Base-by-base conservation (phyloP, 2,113 vertebrate genomes). In the Pholis gunnellus region DNA sequence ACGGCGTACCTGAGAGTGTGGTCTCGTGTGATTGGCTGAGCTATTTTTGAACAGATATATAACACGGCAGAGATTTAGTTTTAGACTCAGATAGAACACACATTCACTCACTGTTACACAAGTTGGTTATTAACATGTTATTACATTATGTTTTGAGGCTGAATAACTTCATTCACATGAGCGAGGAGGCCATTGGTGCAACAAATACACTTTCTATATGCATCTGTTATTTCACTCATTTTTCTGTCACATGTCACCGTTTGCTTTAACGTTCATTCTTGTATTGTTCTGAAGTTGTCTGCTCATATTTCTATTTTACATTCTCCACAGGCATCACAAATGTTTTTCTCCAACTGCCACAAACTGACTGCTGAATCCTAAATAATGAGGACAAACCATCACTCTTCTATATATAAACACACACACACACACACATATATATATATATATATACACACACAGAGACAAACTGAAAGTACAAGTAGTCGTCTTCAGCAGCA, bases 11-110 rank as follows among this genome's bases (percentile, higher is more conserved):
- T 84, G 52, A 48, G 34, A 44, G 20, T 61, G 61, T 60, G n/a
- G 78, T 66, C 71, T 75, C 66, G 34, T 48, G 50, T 87, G 84
- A 92, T 82, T 90, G 87, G 89, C 84, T 54, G 78, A 31, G 77
- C 84, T 94, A 94, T 95, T 94, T 78, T 90, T 86, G 86, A 88
- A 60, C 48, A 60, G 77, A 81, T 93, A 93, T 92, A 92, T 79
- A 92, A 85, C 80, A 57, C 50, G n/a, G 29, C 68, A 64, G 46
- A 67, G 71, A 64, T 60, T 79, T 83, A 29, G 52, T 81, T 42
- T 3, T 1, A 42, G 40, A 42, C 40, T 40, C 36, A 38, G 36
- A 38, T 9, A 8, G 36, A 38, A 34, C 31, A 34, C 2, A 34
- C 34, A 34, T 34, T 6, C 34, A 34, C 34, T 34, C 38, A 8